A percentile compares a stretch with the other conserved stretches of the same genome.
phyloP scores from a whole-genome alignment of 2,888 invertebrate genomes.

The Catocala fraxini region DNA sequence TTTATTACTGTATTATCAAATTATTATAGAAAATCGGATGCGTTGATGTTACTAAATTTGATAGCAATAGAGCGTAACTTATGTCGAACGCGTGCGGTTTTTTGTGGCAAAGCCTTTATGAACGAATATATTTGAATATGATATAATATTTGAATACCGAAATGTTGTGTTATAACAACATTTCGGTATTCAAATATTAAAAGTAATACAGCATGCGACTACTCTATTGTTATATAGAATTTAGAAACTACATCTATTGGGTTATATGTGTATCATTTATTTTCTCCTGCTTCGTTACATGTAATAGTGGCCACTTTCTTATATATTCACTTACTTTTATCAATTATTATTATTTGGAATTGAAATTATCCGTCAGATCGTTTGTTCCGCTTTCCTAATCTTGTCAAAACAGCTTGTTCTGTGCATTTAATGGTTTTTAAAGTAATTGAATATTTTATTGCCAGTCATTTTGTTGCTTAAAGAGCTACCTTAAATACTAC shows the following conservation, averaged over 20 bases:
- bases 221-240: no score
- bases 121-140: constrained; percentile 4
- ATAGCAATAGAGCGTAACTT: constrained; percentile 71
- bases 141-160: no score
- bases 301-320: constrained; percentile 45
- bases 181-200: background rate
- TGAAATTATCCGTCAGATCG: constrained; percentile 54
- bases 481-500: background rate
- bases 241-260: background rate
- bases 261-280: background rate
- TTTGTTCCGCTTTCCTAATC: constrained; percentile 75
- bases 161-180: no score
- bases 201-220: no score
- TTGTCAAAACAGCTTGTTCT: constrained; percentile 55
- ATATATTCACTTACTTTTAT: constrained; percentile 19
- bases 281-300: constrained; percentile 12
- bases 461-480: constrained; percentile 24
- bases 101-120: constrained; percentile 34
- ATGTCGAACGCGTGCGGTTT: constrained; percentile 53
- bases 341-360: constrained; percentile 49
- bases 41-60: constrained; percentile 68
- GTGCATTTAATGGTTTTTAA: constrained; percentile 47
- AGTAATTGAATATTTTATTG: constrained; percentile 21
- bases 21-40: constrained; percentile 64
- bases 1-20: constrained; percentile 54